A percentile compares a stretch with the other conserved stretches of the same genome.
phyloP scores from a whole-genome alignment of 2,888 invertebrate species.

The Campoplex capitator region DNA sequence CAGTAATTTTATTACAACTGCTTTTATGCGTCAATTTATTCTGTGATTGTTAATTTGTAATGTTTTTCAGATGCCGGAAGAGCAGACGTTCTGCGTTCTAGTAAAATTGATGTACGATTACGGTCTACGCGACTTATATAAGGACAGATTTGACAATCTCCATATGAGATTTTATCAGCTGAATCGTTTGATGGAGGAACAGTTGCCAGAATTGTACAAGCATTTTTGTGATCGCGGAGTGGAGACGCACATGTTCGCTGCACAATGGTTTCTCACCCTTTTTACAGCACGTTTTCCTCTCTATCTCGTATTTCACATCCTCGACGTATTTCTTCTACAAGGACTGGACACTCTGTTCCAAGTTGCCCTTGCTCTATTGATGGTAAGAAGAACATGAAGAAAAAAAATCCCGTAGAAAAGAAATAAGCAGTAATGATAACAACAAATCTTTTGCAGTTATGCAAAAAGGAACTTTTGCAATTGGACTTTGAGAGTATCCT shows the following conservation, averaged over 20 bases:
- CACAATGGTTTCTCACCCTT: constrained; percentile 99
- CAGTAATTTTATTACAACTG: no score
- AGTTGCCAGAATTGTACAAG: constrained; percentile 91
- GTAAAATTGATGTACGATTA: constrained; percentile 99
- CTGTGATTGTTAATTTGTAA: not conserved
- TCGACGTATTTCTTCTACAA: constrained; percentile 97
- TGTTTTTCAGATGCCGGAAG: constrained; percentile 96
- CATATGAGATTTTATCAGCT: constrained; percentile 98
- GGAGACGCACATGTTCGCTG: constrained; percentile 99
- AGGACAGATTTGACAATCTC: constrained; percentile 98
- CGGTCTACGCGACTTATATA: constrained; percentile 96
- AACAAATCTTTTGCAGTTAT: constrained; percentile 86
- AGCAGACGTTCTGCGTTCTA: constrained; percentile 98
- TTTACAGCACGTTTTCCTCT: constrained; percentile 99
- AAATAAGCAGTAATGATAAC: constrained; percentile 23
- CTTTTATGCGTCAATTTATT: no score
- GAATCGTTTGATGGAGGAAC: constrained; percentile 96
- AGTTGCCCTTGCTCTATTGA: constrained; percentile 96
- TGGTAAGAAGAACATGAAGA: constrained; percentile 85
- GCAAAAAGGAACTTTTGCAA: constrained; percentile 95
- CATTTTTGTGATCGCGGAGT: constrained; percentile 93
- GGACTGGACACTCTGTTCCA: constrained; percentile 98
- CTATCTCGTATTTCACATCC: constrained; percentile 97
- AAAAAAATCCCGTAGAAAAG: constrained; percentile 72
- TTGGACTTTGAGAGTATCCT: constrained; percentile 99